A percentile compares a stretch with the other conserved stretches of the same genome.
phyloP scores from a whole-genome alignment of 2,113 vertebrate genomes.

The Nycticorax nycticorax region DNA sequence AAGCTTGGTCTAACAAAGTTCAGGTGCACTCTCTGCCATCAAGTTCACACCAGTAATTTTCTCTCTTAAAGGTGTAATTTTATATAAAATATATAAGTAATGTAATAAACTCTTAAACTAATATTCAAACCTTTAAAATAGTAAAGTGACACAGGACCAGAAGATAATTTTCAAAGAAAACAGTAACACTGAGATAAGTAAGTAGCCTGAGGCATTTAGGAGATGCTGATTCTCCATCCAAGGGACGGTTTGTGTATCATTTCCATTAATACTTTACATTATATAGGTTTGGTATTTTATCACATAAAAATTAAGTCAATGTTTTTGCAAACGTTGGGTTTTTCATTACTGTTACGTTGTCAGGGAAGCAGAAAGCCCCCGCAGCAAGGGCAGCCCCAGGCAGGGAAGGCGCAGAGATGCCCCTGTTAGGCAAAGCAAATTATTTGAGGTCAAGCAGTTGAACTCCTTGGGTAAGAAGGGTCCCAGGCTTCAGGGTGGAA shows the following conservation, averaged over 20 bases:
- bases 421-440: neutral
- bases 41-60: neutral
- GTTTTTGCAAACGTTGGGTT: accelerated
- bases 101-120: neutral
- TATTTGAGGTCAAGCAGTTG: neutral
- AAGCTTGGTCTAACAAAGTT: neutral
- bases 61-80: neutral
- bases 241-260: neutral
- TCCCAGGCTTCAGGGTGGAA: neutral
- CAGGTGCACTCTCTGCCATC: neutral
- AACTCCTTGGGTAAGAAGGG: neutral
- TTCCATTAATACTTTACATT: neutral
- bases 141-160: neutral
- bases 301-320: neutral
- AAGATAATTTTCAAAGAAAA: neutral
- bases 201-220: neutral
- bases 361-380: neutral
- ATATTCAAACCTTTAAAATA: neutral
- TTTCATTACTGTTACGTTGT: accelerated
- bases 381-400: neutral
- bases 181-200: neutral
- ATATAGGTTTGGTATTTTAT: neutral
- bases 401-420: neutral
- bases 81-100: neutral
- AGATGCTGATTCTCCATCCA: neutral